Percentiles rank a stretch among this genome's conserved stretches.
Evolutionary conservation across 2,888 invertebrate genomes (phyloP).

Genomic region (Chironomus tentans): DNA sequence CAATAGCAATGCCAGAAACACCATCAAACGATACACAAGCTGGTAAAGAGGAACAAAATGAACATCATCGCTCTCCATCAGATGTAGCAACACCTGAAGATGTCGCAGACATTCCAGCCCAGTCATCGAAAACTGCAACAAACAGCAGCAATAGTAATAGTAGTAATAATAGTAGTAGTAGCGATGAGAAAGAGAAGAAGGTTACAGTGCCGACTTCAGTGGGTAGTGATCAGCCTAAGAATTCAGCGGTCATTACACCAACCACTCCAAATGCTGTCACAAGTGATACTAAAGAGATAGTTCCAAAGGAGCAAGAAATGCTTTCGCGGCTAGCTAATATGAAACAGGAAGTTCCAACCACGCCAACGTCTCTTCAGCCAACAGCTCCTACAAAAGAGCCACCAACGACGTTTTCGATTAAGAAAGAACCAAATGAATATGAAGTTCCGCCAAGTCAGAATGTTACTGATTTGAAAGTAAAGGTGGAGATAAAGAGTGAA

Average conservation of each 20-base stretch:
- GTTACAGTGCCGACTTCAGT: background rate
- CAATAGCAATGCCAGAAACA: slow-evolving; percentile 40
- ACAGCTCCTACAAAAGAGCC: slow-evolving; percentile 48
- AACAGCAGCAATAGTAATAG: slow-evolving; percentile 35
- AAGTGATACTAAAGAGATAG: slow-evolving; percentile 26
- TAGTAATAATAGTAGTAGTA: slow-evolving; percentile 28
- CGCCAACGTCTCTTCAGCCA: slow-evolving; percentile 46
- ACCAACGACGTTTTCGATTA: slow-evolving; percentile 34
- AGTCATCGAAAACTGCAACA: slow-evolving; percentile 35
- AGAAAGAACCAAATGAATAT: slow-evolving; percentile 42
- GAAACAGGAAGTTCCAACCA: slow-evolving; percentile 38
- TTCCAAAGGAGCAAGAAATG: slow-evolving; percentile 39
- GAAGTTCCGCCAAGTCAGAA: slow-evolving; percentile 44
- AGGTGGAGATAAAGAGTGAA: slow-evolving; percentile 52
- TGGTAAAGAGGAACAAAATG: slow-evolving; percentile 42
- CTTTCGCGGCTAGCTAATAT: slow-evolving; percentile 41
- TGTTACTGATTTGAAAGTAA: slow-evolving; percentile 64
- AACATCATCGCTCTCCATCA: slow-evolving; percentile 31
- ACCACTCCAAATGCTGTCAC: background rate
- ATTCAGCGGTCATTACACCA: background rate
- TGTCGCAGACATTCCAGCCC: slow-evolving; percentile 44
- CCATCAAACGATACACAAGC: slow-evolving; percentile 39
- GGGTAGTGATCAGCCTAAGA: slow-evolving; percentile 6
- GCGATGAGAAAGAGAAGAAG: slow-evolving; percentile 34
- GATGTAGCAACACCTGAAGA: slow-evolving; percentile 44